Base-by-base conservation (phyloP, 2,888 invertebrate genomes). In the Ephialtes manifestator region DNA sequence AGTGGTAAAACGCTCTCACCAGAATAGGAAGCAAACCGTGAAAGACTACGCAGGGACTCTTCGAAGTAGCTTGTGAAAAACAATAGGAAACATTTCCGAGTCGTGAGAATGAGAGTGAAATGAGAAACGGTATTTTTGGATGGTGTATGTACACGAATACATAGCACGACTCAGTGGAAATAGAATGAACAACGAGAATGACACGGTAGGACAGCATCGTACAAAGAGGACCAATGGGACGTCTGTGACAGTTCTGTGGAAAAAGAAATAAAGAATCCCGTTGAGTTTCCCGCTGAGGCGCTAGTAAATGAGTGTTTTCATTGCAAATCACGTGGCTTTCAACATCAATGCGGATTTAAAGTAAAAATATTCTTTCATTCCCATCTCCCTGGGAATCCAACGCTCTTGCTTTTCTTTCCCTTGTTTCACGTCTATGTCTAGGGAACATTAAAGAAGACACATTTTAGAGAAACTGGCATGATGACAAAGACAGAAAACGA, bases 61-160 rank as follows among this genome's bases (percentile, higher is more conserved):
- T 70, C 51, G 60, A 67, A 43, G 65, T 65, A 65, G 20, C 20
- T 60, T 20, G 75, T 31, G 75, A 70, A 70, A 70, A 81, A 78
- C 75, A 81, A 75, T 76, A 60, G 70, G 68, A 67, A 72, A 67
- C 43, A 72, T 75, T 68, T 60, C 51, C 75, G 51, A 63, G 68
- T 68, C 55, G 35, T 51, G 81, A 63, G n/a, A 67, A 75, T 70
- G 81, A 67, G 81, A 75, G 51, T 81, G 58, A 68, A 58, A 79
- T 24, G 43, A 75, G 74, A 55, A 68, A 39, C 68, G 31, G 43
- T 35, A 43, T 3, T 43, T 43, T 24, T 20, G 43, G 13, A 3
- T 7, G 20, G 65, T 60, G 31, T 31, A 60, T 60, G 31, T 31
- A n/a, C 4, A 31, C n/a, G 35, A 35, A 31, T n/a, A 18, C n/a